Conservation (phyloP, 2,113 vertebrate genomes). For the Muntiacus reevesi region DNA sequence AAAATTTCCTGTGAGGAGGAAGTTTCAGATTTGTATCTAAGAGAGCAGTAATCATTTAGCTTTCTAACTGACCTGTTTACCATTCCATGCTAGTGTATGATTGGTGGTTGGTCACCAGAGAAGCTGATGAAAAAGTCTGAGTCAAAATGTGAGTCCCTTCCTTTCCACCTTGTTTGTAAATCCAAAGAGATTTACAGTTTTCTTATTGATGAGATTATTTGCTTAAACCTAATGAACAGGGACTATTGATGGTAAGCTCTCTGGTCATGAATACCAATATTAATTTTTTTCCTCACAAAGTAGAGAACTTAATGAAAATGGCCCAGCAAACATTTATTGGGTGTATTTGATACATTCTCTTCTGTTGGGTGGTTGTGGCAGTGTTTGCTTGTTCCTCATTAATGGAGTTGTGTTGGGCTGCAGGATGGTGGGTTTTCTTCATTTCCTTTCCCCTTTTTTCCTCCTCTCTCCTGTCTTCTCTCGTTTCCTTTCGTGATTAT, state of each 20-base stretch:
- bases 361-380: background rate
- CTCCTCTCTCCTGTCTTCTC: too few relatives aligned
- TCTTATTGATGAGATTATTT: slow-evolving; percentile 1
- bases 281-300: background rate
- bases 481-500: background rate
- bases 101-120: background rate
- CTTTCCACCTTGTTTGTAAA: background rate
- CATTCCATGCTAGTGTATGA: background rate
- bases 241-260: background rate
- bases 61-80: background rate
- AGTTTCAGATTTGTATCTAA: background rate
- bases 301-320: background rate
- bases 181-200: background rate
- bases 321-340: background rate
- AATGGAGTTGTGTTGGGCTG: background rate
- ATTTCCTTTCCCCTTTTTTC: background rate
- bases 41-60: background rate
- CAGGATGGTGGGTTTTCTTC: background rate
- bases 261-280: background rate
- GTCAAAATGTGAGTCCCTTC: background rate
- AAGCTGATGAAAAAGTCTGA: background rate
- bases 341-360: background rate
- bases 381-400: background rate
- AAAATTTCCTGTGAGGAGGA: background rate
- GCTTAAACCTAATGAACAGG: background rate